Base-by-base conservation (phyloP, 2,113 vertebrate genomes). In the Phalacrocorax pelagicus region DNA sequence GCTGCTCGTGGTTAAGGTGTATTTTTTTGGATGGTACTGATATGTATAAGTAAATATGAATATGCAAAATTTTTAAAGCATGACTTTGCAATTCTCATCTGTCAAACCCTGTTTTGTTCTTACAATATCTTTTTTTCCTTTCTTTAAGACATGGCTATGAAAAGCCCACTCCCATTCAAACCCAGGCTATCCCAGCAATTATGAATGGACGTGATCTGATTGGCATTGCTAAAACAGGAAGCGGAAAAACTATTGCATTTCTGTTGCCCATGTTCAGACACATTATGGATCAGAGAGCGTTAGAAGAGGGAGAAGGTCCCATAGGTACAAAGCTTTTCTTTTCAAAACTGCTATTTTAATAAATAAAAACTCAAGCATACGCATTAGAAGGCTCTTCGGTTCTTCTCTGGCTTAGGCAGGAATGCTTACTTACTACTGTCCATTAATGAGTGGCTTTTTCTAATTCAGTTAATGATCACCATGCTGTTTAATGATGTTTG, bases 231-330 rank as follows among this genome's bases (percentile, higher is more conserved):
- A 99, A 99, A 97, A 99, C 99, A 1, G 99, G 99, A 97, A 99
- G 99, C 9, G 99, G 99, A 26, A 99, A 99, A 95, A 99, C 99
- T 9, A 99, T 99, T 69, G 99, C 99, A 20, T 99, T 99, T 97
- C 98, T 99, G 11, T 97, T 99, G 91, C 99, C 99, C 69, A 99
- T 99, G 99, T 99, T 99, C 97, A 98, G 99, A 84, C 99, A 99
- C 97, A 99, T 99, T 79, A 99, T 99, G 99, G 99, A 99, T 98
- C 99, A 99, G 97, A 98, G 99, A 95, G 98, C 99, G 0, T 94
- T 99, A 93, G 99, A 99, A 94, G 99, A 99, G 98, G 98, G 98
- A 17, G 99, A 99, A 96, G 99, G 99, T 29, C 99, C 99, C 38
- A 99, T 99, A 96, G 97, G 99, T 99, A 98, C 12, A 83, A 36